Conservation (phyloP, 2,113 vertebrate genomes). For the Kobus ellipsiprymnus region DNA sequence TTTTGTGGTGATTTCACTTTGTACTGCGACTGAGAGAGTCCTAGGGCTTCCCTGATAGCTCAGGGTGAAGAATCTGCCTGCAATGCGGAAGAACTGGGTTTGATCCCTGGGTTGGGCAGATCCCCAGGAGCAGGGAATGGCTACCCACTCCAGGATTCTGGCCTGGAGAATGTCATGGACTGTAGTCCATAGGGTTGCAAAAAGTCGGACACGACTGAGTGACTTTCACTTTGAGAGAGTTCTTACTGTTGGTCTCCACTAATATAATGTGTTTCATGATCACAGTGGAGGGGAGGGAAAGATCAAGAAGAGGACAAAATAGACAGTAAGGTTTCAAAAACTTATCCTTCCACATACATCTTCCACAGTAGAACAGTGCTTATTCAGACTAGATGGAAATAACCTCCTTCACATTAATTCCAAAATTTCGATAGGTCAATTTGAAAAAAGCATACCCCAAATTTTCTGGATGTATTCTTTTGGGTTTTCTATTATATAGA, state of each 20-base stretch:
- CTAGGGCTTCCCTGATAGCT: neutral
- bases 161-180: neutral
- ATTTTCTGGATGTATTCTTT: neutral
- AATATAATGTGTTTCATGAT: too few relatives aligned
- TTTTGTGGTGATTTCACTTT: neutral
- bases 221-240: neutral
- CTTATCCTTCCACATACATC: neutral
- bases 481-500: neutral
- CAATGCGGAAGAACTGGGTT: neutral
- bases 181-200: neutral
- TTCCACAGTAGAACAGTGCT: neutral
- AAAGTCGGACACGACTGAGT: accelerated
- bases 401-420: neutral
- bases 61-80: neutral
- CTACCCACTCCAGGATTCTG: neutral
- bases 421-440: neutral
- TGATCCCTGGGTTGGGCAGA: neutral
- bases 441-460: neutral
- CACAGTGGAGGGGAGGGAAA: neutral
- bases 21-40: too few relatives aligned
- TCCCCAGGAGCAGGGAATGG: neutral
- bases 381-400: neutral
- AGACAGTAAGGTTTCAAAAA: neutral
- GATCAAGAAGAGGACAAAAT: neutral
- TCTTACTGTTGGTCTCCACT: neutral